These are phyloP conservation scores for Heliconius eleuchia DNA, from an alignment of 1,140 invertebrate genomes.

Conservation along the genomic window DNA sequence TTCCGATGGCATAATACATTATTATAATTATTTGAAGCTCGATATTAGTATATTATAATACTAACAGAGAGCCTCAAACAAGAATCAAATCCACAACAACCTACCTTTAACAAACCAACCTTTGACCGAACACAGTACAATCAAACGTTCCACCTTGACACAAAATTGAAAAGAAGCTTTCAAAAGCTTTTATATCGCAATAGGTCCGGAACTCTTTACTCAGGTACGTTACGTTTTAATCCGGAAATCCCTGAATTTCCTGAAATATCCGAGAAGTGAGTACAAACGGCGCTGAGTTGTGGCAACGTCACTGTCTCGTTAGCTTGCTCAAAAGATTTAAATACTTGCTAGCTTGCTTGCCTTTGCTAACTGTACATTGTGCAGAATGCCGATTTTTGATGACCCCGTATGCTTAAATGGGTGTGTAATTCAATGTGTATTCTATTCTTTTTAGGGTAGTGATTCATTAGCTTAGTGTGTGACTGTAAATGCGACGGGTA, in stretches of 20 bases:
- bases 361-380: too few species aligned
- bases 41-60: too few species aligned
- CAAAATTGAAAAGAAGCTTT: not conserved
- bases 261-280: not conserved
- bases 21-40: too few species aligned
- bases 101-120: not conserved
- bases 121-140: too few species aligned
- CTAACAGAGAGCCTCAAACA: too few species aligned
- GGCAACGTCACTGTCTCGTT: not conserved
- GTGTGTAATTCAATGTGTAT: too few species aligned
- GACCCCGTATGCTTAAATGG: too few species aligned
- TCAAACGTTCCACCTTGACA: not conserved
- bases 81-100: not conserved
- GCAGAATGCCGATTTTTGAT: too few species aligned
- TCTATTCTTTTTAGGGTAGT: too few species aligned
- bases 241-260: not conserved
- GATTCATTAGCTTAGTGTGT: too few species aligned
- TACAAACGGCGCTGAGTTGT: not conserved
- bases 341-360: not conserved
- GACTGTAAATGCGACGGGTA: too few species aligned
- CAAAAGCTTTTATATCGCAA: not conserved
- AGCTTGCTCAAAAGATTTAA: not conserved
- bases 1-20: too few species aligned
- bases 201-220: not conserved
- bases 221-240: not conserved